Percentiles rank a stretch among this genome's conserved stretches.
Evolutionary conservation across 1,140 invertebrate species (phyloP).

Genomic region (Homalodisca vitripennis): DNA sequence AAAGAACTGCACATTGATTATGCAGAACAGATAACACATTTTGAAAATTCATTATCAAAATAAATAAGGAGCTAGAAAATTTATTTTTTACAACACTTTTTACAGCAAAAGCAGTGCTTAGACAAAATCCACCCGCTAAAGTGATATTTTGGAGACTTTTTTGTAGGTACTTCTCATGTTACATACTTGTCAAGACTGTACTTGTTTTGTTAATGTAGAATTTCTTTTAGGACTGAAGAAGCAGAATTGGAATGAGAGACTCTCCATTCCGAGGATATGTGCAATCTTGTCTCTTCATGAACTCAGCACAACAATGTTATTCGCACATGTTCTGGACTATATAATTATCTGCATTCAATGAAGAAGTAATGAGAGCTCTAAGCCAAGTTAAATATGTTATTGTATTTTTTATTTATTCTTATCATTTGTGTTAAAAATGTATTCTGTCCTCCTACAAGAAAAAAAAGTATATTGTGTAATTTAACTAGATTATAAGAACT

Average conservation of each 20-base stretch:
- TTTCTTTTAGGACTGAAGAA: neutral
- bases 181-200: neutral
- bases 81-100: neutral
- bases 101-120: neutral
- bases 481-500: too few relatives aligned
- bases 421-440: too few relatives aligned
- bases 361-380: too few relatives aligned
- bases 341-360: too few relatives aligned
- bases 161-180: neutral
- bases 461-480: too few relatives aligned
- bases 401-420: too few relatives aligned
- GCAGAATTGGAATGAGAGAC: neutral
- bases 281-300: neutral
- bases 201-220: neutral
- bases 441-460: too few relatives aligned
- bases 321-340: slow-evolving; percentile 19
- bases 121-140: too few relatives aligned
- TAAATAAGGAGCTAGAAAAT: neutral
- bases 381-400: too few relatives aligned
- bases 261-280: neutral
- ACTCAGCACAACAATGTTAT: slow-evolving; percentile 21
- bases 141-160: too few relatives aligned
- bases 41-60: neutral
- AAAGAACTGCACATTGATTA: too few relatives aligned
- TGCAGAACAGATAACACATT: neutral